Conservation (phyloP, 2,888 invertebrate species). For the Hermodice carunculata region DNA sequence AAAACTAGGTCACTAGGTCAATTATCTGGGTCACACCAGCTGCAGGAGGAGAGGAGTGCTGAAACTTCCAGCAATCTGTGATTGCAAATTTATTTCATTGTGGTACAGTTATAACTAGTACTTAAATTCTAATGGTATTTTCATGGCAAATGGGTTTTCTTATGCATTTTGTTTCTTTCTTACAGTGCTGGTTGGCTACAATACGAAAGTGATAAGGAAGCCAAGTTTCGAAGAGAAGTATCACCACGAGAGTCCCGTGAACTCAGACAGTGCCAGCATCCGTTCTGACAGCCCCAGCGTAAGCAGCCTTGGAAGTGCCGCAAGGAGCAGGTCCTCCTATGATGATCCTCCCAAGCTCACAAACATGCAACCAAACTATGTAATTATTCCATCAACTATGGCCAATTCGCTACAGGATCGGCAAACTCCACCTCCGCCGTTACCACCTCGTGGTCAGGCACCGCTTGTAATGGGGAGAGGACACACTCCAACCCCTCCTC, state of each 20-base stretch:
- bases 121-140: too few relatives aligned
- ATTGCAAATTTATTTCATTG: too few relatives aligned
- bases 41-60: too few relatives aligned
- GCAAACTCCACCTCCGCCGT: conserved; percentile 51
- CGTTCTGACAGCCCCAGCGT: conserved; percentile 88
- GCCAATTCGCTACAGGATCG: background rate
- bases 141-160: too few relatives aligned
- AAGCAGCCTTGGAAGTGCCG: conserved; percentile 51
- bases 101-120: too few relatives aligned
- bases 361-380: conserved; percentile 23
- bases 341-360: conserved; percentile 45
- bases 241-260: conserved; percentile 84
- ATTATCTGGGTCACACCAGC: too few relatives aligned
- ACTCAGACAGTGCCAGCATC: conserved; percentile 29
- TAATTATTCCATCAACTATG: conserved; percentile 38
- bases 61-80: too few relatives aligned
- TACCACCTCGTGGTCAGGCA: conserved; percentile 73
- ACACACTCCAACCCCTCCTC: conserved; percentile 73
- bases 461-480: background rate
- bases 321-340: background rate
- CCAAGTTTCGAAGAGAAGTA: conserved; percentile 87
- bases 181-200: conserved; percentile 27
- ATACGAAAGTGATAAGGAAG: conserved; percentile 79
- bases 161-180: too few relatives aligned
- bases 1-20: too few relatives aligned